Percentiles rank a stretch among this genome's conserved stretches.
phyloP scores from a whole-genome alignment of 1,140 invertebrate genomes.

The Drosophila murphyi region DNA sequence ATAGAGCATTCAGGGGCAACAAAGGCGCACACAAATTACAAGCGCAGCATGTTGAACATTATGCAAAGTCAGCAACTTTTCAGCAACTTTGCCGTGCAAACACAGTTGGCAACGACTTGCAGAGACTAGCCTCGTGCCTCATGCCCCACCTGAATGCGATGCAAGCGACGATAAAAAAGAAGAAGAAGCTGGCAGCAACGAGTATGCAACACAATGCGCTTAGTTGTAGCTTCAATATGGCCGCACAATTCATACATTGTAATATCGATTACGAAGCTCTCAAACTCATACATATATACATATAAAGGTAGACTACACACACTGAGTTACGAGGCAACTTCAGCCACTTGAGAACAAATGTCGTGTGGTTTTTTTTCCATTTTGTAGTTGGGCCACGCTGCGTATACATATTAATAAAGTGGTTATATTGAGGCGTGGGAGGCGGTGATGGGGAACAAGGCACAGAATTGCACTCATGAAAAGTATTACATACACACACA shows the following conservation, averaged over 20 bases:
- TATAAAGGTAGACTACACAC: neutral
- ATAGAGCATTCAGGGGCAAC: slow-evolving; percentile 39
- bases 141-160: slow-evolving; percentile 43
- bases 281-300: slow-evolving; percentile 32
- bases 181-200: slow-evolving; percentile 48
- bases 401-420: slow-evolving; percentile 60
- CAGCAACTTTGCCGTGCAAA: slow-evolving; percentile 50
- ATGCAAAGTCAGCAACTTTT: slow-evolving; percentile 43
- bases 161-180: slow-evolving; percentile 60
- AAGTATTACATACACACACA: slow-evolving; percentile 52
- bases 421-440: neutral
- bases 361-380: slow-evolving; percentile 12
- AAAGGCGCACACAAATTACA: slow-evolving; percentile 17
- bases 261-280: slow-evolving; percentile 79
- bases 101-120: slow-evolving; percentile 29
- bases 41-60: slow-evolving; percentile 12
- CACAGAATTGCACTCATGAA: slow-evolving; percentile 77
- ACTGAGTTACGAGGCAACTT: slow-evolving; percentile 20
- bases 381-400: slow-evolving; percentile 37
- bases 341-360: slow-evolving; percentile 48
- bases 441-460: neutral
- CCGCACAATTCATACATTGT: slow-evolving; percentile 68
- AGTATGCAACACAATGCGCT: slow-evolving; percentile 62
- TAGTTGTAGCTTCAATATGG: slow-evolving; percentile 47
- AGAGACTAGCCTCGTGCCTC: neutral